A percentile compares a stretch with the other conserved stretches of the same genome.
These are phyloP conservation scores for Andrena camellia DNA, from an alignment of 2,888 invertebrate species.

Conservation along the genomic window DNA sequence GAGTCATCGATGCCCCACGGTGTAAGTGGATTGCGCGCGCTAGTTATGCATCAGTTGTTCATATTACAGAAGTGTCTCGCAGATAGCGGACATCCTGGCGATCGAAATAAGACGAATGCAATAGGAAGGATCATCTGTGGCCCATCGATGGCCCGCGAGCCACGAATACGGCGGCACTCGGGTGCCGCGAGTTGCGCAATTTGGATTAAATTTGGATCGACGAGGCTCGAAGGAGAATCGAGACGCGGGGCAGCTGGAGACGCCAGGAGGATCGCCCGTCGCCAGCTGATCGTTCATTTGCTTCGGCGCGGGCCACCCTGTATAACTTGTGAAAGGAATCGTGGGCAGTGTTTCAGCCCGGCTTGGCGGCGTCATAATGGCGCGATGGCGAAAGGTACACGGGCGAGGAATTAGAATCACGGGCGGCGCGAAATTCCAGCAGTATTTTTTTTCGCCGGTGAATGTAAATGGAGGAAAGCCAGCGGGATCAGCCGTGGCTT, in stretches of 20 bases:
- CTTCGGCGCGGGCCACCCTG: slow-evolving; percentile 37
- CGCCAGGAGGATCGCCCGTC: not conserved
- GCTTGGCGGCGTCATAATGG: slow-evolving; percentile 45
- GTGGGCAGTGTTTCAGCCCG: slow-evolving; percentile 50
- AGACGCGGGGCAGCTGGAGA: not conserved
- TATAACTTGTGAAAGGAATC: slow-evolving; percentile 57
- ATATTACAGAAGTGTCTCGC: not conserved
- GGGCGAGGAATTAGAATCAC: slow-evolving; percentile 58
- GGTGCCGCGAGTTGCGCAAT: slow-evolving; percentile 33
- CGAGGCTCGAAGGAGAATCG: slow-evolving; percentile 8
- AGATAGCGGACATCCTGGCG: too few species aligned
- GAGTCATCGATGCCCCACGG: not conserved
- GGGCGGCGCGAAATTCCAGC: slow-evolving; percentile 55
- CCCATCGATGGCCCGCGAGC: not conserved
- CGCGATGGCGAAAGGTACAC: slow-evolving; percentile 56
- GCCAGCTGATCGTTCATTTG: slow-evolving; percentile 6
- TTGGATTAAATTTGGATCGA: slow-evolving; percentile 47
- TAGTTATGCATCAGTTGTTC: not conserved
- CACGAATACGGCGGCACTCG: not conserved
- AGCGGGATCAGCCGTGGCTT: slow-evolving; percentile 13
- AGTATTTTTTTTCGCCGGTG: slow-evolving; percentile 23
- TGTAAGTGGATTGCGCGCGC: not conserved
- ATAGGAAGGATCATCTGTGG: not conserved
- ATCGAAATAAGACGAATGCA: too few species aligned
- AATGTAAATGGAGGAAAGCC: slow-evolving; percentile 38